phyloP scores from a whole-genome alignment of 2,888 invertebrate species.

The Tanypteryx hageni region DNA sequence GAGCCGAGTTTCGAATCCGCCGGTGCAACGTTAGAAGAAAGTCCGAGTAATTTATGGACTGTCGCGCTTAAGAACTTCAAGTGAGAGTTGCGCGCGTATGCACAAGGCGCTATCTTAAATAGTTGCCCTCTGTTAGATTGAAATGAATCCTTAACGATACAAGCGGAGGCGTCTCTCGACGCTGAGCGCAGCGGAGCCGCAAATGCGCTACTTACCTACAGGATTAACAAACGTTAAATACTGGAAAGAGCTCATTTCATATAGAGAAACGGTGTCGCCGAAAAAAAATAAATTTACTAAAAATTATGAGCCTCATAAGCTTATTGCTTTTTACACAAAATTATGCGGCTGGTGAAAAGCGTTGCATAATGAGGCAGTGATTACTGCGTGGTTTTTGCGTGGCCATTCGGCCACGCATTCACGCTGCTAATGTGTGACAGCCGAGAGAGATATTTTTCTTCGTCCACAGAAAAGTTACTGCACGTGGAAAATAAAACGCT shows the following conservation, averaged over 20 bases:
- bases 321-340: background rate
- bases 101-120: background rate
- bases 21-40: background rate
- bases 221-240: background rate
- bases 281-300: background rate
- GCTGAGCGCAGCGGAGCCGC: background rate
- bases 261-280: background rate
- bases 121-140: background rate
- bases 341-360: background rate
- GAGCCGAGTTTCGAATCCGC: background rate
- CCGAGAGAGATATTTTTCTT: background rate
- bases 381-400: background rate
- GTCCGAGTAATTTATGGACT: background rate
- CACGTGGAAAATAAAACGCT: background rate
- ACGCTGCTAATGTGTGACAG: background rate
- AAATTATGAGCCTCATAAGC: background rate
- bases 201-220: background rate
- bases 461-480: background rate
- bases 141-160: background rate
- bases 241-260: background rate
- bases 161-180: background rate
- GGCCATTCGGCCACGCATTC: background rate
- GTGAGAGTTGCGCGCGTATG: background rate
- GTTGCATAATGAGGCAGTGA: background rate
- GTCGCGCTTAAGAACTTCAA: background rate